Evolutionary conservation across 2,797 vertebrate species (phyloP).

Genomic region (Oryzias sinensis): DNA sequence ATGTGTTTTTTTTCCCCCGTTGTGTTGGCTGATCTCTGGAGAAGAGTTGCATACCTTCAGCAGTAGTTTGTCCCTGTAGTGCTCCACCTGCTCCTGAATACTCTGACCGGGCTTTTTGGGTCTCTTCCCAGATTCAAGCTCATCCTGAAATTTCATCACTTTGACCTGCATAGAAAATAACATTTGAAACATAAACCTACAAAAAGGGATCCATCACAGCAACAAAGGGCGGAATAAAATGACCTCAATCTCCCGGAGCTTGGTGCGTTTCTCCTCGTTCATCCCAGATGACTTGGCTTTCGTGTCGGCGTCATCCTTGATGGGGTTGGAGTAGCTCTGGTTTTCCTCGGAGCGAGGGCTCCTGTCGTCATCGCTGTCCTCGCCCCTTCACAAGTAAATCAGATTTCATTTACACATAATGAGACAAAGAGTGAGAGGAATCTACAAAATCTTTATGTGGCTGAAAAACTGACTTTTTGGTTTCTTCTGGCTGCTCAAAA

Average conservation of each 20-base stretch:
- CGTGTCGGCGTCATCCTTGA: slow-evolving; percentile 85
- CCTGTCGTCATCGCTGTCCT: slow-evolving; percentile 87
- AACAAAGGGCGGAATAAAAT: rapidly evolving
- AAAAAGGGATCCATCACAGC: background rate
- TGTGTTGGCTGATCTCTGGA: background rate
- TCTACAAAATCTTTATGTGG: no score
- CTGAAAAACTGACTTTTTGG: slow-evolving; percentile 79
- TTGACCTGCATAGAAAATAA: slow-evolving; percentile 81
- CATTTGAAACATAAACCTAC: background rate
- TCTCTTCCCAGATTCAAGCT: slow-evolving; percentile 96
- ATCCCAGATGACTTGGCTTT: slow-evolving; percentile 92
- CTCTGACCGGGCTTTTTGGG: slow-evolving; percentile 94
- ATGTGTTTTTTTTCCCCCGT: background rate
- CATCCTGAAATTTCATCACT: slow-evolving; percentile 99
- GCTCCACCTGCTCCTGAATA: slow-evolving; percentile 97
- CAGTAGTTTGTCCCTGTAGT: slow-evolving; percentile 96
- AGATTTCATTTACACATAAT: background rate
- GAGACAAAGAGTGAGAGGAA: background rate
- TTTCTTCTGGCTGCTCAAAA: slow-evolving; percentile 92
- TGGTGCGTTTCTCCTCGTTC: slow-evolving; percentile 96
- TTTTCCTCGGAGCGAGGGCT: slow-evolving; percentile 88
- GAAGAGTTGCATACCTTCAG: slow-evolving; percentile 81
- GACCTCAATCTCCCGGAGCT: slow-evolving; percentile 97
- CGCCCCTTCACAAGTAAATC: slow-evolving; percentile 68
- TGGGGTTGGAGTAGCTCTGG: slow-evolving; percentile 86